These are phyloP conservation scores for Xiphophorus hellerii DNA, from an alignment of 2,113 vertebrate genomes.

Conservation along the genomic window DNA sequence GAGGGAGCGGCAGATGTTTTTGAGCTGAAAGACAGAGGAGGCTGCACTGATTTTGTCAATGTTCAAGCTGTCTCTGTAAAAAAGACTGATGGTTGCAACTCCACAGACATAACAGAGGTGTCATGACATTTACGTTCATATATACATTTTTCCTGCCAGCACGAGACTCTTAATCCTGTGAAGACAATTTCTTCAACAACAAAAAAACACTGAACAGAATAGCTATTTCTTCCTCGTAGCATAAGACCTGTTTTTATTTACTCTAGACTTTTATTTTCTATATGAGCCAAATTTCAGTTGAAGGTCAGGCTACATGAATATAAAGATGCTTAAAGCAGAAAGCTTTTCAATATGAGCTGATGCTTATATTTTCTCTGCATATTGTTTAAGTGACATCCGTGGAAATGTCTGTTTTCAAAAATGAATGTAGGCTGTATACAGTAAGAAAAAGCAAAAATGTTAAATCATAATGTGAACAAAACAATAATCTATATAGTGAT, in stretches of 20 bases:
- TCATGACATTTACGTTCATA: constrained; percentile 54
- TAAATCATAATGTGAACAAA: not conserved
- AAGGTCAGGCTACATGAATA: constrained; percentile 4
- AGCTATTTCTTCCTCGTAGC: not conserved
- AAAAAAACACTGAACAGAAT: not conserved
- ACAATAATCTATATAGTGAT: not conserved
- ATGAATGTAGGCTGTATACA: not conserved
- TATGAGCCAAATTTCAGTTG: not conserved
- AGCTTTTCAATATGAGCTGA: not conserved
- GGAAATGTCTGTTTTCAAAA: not conserved
- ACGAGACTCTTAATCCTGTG: not conserved
- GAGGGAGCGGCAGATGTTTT: constrained; percentile 29
- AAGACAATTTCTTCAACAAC: not conserved
- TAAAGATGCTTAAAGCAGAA: not conserved
- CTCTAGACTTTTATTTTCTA: not conserved
- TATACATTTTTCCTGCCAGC: not conserved
- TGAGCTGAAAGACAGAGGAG: constrained; percentile 55
- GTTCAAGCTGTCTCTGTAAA: constrained; percentile 47
- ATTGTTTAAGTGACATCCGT: not conserved
- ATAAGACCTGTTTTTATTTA: not conserved
- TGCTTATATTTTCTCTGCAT: not conserved
- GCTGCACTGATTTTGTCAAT: constrained; percentile 58
- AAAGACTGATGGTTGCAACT: constrained; percentile 24
- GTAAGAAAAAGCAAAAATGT: not conserved
- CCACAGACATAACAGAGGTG: constrained; percentile 58